phyloP scores from a whole-genome alignment of 1,140 invertebrate species.

The Mizuhopecten yessoensis region DNA sequence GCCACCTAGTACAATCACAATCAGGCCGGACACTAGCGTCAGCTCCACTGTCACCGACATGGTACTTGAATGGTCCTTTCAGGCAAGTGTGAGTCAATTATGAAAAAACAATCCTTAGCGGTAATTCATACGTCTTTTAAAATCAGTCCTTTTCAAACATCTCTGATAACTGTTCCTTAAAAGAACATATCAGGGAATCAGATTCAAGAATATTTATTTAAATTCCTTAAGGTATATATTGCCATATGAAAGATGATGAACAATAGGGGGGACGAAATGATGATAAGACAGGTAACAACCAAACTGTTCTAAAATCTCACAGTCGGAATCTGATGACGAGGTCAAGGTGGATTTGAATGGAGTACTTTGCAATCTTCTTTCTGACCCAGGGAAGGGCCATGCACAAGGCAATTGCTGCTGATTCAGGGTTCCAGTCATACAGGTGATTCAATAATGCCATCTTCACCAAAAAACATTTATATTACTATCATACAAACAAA shows the following conservation, averaged over 20 bases:
- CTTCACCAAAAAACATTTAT: background rate
- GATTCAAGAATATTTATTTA: background rate
- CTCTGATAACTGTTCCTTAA: background rate
- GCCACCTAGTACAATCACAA: background rate
- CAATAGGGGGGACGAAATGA: background rate
- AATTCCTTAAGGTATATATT: too few species aligned
- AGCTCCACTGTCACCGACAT: background rate
- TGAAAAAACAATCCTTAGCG: background rate
- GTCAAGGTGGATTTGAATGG: background rate
- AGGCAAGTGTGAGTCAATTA: background rate
- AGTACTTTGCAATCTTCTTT: background rate
- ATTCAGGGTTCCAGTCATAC: conserved; percentile 3
- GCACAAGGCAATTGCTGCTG: background rate
- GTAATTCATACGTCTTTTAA: too few species aligned
- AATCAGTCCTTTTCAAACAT: background rate
- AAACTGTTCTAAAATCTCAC: background rate
- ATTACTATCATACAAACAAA: background rate
- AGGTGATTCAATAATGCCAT: conserved; percentile 38
- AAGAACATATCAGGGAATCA: background rate
- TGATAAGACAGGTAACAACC: background rate
- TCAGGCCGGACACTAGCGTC: background rate
- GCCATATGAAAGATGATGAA: background rate
- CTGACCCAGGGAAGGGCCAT: background rate
- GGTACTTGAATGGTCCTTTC: background rate
- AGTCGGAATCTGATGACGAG: background rate